Evolutionary conservation across 2,888 invertebrate species (phyloP), one percentile per base, ranked within the genome.

Genomic region (Eristalinus sepulchralis): DNA sequence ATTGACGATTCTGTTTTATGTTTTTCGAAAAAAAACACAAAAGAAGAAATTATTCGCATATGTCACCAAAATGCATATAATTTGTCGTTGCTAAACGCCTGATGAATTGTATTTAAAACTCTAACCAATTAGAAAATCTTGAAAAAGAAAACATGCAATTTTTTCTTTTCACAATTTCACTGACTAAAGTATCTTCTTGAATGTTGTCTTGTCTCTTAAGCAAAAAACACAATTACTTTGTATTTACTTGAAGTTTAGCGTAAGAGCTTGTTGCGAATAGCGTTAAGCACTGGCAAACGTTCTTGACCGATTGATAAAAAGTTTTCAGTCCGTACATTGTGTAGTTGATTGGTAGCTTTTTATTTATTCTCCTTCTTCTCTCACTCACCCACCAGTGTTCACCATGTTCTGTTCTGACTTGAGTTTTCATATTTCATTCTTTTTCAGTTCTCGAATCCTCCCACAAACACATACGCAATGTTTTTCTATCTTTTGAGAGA

Each of bases 291-390:
- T 78, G 90, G 88, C 89, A 90, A 92, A 91, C 89, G 92, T 92
- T 92, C 92, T 92, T 91, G 91, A 91, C 92, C 91, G 91, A 92
- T 92, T 91, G 92, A 91, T 91, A 91, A 91, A 91, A 91, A 90
- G 86, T 91, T 90, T 90, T 88, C 89, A 90, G 57, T 83, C 83
- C 80, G 66, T 79, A 79, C 66, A 80, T 89, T 91, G 90, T 90
- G 90, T 89, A 88, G 80, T 85, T 88, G 87, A 72, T 78, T 79
- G 85, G 60, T 57, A 86, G 88, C 88, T 84, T 88, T 83, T 73
- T n/a, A 55, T 63, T 86, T 60, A 71, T 64, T 83, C 83, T 75
- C 88, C 89, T 88, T 89, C 89, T 89, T 90, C 88, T 89, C 88
- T 89, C 88, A 84, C 88, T 89, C 88, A 88, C 83, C 90, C 89